These are phyloP conservation scores for Chaenocephalus aceratus DNA, from an alignment of 2,113 vertebrate species.

Conservation along the genomic window DNA sequence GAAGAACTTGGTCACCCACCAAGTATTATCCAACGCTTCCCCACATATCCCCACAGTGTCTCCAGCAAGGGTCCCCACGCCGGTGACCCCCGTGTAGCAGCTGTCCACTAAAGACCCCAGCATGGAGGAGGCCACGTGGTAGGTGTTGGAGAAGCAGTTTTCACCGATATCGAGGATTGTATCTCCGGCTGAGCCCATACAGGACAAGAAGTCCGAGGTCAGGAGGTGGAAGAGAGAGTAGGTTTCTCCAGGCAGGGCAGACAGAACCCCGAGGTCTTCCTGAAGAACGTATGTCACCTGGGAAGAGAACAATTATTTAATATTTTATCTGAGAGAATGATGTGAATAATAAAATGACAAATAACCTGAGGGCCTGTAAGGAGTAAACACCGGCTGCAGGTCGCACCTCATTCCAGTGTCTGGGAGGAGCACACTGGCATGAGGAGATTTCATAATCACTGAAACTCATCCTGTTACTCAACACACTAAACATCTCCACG, in stretches of 20 bases:
- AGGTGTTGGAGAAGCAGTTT: slow-evolving; percentile 44
- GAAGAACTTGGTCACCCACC: slow-evolving; percentile 72
- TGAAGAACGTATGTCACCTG: slow-evolving; percentile 78
- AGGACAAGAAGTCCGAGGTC: slow-evolving; percentile 71
- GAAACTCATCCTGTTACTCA: background rate
- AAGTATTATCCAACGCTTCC: slow-evolving; percentile 61
- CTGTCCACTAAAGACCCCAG: slow-evolving; percentile 64
- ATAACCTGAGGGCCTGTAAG: background rate
- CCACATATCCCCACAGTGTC: slow-evolving; percentile 73
- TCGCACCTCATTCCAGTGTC: slow-evolving; percentile 46
- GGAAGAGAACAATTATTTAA: slow-evolving; percentile 16
- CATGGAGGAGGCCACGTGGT: slow-evolving; percentile 73
- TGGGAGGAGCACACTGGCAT: slow-evolving; percentile 14
- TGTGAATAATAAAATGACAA: slow-evolving; percentile 2
- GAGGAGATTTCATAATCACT: background rate
- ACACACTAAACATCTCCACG: background rate
- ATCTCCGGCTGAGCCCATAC: slow-evolving; percentile 54
- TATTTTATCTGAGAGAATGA: background rate
- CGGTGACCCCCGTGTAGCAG: slow-evolving; percentile 75
- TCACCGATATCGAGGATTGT: slow-evolving; percentile 61
- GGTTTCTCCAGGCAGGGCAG: slow-evolving; percentile 72
- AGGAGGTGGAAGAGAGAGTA: slow-evolving; percentile 73
- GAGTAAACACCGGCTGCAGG: background rate
- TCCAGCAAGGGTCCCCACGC: slow-evolving; percentile 74
- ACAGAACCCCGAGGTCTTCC: slow-evolving; percentile 79